These are phyloP conservation scores for Cantharis rufa DNA, from an alignment of 2,888 invertebrate species.

Conservation along the genomic window DNA sequence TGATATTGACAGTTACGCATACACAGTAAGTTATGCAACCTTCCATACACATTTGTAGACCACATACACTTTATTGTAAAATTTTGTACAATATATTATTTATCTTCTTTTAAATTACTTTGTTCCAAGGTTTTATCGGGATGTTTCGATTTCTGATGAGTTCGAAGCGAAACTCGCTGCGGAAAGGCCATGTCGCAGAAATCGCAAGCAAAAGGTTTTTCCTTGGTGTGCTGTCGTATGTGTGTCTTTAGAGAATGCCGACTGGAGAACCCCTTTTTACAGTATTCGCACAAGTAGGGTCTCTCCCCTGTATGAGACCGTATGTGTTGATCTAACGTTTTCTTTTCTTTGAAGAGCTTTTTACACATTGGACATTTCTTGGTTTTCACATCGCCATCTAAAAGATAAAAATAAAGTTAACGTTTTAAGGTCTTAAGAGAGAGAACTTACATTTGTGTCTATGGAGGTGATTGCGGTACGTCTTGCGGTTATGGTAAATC, in stretches of 20 bases:
- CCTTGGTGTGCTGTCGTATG: slow-evolving; percentile 21
- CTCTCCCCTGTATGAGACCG: slow-evolving; percentile 21
- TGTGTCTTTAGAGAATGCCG: slow-evolving; percentile 21
- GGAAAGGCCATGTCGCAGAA: slow-evolving; percentile 20
- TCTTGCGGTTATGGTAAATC: too few relatives aligned
- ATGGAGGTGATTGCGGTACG: too few relatives aligned
- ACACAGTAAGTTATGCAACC: too few relatives aligned
- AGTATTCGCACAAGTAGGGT: slow-evolving; percentile 22
- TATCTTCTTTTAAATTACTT: too few relatives aligned
- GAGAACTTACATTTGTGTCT: too few relatives aligned
- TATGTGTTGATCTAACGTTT: slow-evolving; percentile 15
- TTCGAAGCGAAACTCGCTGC: slow-evolving; percentile 5
- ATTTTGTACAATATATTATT: too few relatives aligned
- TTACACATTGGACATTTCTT: not conserved
- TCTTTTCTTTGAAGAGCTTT: not conserved
- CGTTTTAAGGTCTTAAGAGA: too few relatives aligned
- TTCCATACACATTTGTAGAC: too few relatives aligned
- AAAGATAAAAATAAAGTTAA: too few relatives aligned
- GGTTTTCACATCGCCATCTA: too few relatives aligned
- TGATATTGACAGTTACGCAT: too few relatives aligned
- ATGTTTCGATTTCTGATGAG: slow-evolving; percentile 23
- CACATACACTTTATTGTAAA: too few relatives aligned
- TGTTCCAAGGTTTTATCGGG: not conserved
- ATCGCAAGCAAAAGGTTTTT: slow-evolving; percentile 24
- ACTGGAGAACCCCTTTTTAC: slow-evolving; percentile 24